Evolutionary conservation across 1,140 invertebrate genomes (phyloP).

Genomic region (Ericerus pela): DNA sequence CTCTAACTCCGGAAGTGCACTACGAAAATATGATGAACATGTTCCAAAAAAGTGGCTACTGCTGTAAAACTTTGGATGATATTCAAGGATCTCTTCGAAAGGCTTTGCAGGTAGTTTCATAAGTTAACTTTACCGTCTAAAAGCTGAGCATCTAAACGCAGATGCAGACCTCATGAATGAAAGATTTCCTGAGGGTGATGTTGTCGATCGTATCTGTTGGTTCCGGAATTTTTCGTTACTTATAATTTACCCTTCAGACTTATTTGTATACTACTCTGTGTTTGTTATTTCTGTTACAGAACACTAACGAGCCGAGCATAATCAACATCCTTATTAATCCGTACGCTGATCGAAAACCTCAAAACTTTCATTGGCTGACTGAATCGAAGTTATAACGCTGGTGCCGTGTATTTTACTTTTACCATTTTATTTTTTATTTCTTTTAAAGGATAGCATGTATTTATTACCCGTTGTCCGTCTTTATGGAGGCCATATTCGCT

Average conservation of each 20-base stretch:
- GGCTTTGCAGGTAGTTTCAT: conserved; percentile 39
- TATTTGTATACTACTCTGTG: background rate
- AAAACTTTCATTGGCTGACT: conserved; percentile 80
- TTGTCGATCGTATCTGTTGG: too few species aligned
- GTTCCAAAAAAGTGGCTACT: conserved; percentile 64
- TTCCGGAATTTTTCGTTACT: too few species aligned
- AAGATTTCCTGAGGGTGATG: too few species aligned
- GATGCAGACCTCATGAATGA: too few species aligned
- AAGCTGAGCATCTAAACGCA: too few species aligned
- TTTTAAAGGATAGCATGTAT: too few species aligned
- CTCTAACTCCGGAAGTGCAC: conserved; percentile 53
- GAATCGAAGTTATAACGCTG: conserved; percentile 63
- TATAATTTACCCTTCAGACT: background rate
- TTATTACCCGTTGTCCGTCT: too few species aligned
- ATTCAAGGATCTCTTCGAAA: conserved; percentile 50
- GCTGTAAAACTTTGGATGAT: conserved; percentile 59
- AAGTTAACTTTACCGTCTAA: too few species aligned
- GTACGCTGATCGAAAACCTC: conserved; percentile 72
- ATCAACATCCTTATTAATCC: conserved; percentile 86
- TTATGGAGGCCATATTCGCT: too few species aligned
- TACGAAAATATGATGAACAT: conserved; percentile 85
- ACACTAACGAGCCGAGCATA: conserved; percentile 57
- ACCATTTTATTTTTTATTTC: too few species aligned
- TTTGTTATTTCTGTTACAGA: conserved; percentile 28
- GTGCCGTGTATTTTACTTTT: too few species aligned